Evolutionary conservation across 1,140 invertebrate species (phyloP).

Genomic region (Phenacoccus solenopsis): DNA sequence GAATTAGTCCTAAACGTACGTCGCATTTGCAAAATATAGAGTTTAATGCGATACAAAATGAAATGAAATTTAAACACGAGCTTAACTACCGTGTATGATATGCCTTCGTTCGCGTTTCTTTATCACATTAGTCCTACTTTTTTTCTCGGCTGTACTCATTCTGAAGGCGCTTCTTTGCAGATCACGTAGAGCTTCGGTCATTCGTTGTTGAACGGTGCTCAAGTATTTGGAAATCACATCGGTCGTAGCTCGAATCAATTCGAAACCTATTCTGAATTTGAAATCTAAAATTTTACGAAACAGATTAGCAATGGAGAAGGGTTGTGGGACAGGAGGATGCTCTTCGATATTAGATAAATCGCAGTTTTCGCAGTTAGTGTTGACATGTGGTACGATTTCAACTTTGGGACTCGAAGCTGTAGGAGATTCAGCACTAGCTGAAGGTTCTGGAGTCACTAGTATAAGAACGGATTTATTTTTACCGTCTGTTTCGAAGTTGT

Average conservation of each 20-base stretch:
- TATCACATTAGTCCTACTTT: conserved; percentile 5
- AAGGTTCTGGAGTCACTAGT: background rate
- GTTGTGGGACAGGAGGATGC: background rate
- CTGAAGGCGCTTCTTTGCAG: background rate
- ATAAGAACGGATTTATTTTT: background rate
- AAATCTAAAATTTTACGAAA: background rate
- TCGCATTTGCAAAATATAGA: conserved; percentile 4
- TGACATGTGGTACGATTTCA: background rate
- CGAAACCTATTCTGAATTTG: conserved; percentile 5
- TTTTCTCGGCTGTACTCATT: background rate
- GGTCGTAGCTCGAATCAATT: background rate
- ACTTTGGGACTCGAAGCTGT: background rate
- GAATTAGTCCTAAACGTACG: no score
- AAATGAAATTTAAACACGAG: background rate
- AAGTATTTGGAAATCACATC: conserved; percentile 4
- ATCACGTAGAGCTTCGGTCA: background rate
- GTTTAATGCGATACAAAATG: background rate
- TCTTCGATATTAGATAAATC: background rate
- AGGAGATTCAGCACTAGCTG: background rate
- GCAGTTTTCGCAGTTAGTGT: background rate
- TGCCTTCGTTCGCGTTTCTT: background rate
- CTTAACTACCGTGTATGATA: background rate
- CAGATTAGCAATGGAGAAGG: background rate
- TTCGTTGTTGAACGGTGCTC: background rate
- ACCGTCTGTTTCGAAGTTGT: background rate